Evolutionary conservation across 2,888 invertebrate genomes (phyloP).

Genomic region (Leptinotarsa haldemani): DNA sequence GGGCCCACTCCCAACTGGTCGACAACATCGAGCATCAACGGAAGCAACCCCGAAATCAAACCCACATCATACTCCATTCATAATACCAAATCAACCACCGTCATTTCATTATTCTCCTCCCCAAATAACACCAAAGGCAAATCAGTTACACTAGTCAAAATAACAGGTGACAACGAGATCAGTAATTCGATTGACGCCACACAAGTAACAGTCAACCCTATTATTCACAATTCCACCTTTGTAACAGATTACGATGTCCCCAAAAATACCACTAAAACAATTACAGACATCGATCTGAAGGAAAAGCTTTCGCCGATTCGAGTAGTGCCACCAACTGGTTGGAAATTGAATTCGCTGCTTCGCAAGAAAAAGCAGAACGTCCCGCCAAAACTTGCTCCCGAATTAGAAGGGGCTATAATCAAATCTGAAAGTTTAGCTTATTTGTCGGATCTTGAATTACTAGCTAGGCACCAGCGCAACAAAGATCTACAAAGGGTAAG

Average conservation of each 20-base stretch:
- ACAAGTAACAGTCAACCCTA: constrained; percentile 36
- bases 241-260: constrained; percentile 36
- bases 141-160: constrained; percentile 65
- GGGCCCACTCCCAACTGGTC: constrained; percentile 64
- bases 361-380: constrained; percentile 61
- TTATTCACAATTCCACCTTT: constrained; percentile 35
- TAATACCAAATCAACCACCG: constrained; percentile 65
- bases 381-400: constrained; percentile 64
- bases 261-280: constrained; percentile 28
- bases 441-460: constrained; percentile 66
- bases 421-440: constrained; percentile 69
- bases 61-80: constrained; percentile 64
- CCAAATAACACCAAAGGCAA: constrained; percentile 59
- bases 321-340: constrained; percentile 45
- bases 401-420: constrained; percentile 67
- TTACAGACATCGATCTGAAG: constrained; percentile 23
- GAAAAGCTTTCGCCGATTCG: constrained; percentile 36
- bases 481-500: constrained; percentile 69
- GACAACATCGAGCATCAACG: constrained; percentile 64
- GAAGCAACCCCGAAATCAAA: constrained; percentile 58
- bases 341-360: constrained; percentile 61
- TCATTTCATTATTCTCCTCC: constrained; percentile 63
- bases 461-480: constrained; percentile 67
- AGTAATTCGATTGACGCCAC: constrained; percentile 32
- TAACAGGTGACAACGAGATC: constrained; percentile 57